These are phyloP conservation scores for Atherinosoma microstoma DNA, from an alignment of 2,797 vertebrate genomes.

Conservation along the genomic window DNA sequence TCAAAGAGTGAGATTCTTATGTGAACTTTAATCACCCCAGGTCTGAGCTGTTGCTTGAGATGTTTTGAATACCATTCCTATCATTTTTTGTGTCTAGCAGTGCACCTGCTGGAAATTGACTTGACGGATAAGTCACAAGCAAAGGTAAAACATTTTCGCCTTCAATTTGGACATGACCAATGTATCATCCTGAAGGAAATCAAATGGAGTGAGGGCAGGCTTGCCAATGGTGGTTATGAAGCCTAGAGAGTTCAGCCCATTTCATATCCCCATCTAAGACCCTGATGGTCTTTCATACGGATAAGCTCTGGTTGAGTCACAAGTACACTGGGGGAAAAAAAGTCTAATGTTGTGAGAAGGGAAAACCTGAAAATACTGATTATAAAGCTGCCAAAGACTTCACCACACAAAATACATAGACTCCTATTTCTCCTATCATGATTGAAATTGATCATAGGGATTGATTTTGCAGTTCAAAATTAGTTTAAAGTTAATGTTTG, in stretches of 20 bases:
- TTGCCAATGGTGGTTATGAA: slow-evolving; percentile 46
- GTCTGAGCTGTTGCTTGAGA: slow-evolving; percentile 51
- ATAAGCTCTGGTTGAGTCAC: slow-evolving; percentile 37
- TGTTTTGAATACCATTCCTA: slow-evolving; percentile 52
- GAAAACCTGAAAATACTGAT: slow-evolving; percentile 21
- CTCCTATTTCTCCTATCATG: background rate
- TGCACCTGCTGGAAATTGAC: slow-evolving; percentile 54
- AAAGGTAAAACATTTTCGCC: slow-evolving; percentile 60
- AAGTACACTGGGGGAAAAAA: background rate
- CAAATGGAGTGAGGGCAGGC: slow-evolving; percentile 53
- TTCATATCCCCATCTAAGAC: slow-evolving; percentile 39
- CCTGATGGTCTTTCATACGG: slow-evolving; percentile 37
- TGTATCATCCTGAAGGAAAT: slow-evolving; percentile 69
- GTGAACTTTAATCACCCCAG: slow-evolving; percentile 57
- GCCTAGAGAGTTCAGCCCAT: slow-evolving; percentile 35
- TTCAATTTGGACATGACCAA: slow-evolving; percentile 66
- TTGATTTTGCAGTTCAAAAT: background rate
- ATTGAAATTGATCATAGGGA: background rate
- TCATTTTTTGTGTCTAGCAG: slow-evolving; percentile 36
- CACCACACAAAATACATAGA: background rate
- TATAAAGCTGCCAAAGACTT: slow-evolving; percentile 14
- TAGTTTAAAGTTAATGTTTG: background rate
- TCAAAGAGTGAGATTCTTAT: slow-evolving; percentile 51
- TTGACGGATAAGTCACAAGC: slow-evolving; percentile 62
- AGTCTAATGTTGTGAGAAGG: slow-evolving; percentile 12